phyloP scores from a whole-genome alignment of 2,888 invertebrate genomes.

The Pasiphila rectangulata region DNA sequence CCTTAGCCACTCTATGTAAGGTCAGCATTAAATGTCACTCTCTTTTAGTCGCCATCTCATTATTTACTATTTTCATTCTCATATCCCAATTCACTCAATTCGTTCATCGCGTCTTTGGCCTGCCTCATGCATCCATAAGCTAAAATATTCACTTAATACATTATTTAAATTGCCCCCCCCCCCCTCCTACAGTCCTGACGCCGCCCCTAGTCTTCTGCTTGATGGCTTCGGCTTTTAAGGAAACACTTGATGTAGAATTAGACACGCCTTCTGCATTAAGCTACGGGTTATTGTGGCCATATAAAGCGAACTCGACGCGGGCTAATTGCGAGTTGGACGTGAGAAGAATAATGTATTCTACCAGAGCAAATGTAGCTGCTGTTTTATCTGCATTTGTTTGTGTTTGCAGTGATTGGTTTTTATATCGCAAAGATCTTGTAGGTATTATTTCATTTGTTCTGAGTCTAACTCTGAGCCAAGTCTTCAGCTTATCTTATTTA shows the following conservation, averaged over 20 bases:
- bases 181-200: not conserved
- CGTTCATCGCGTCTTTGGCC: too few species aligned
- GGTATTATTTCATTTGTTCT: too few species aligned
- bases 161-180: not conserved
- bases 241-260: slow-evolving; percentile 57
- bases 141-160: too few species aligned
- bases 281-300: slow-evolving; percentile 50
- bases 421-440: too few species aligned
- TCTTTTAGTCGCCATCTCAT: too few species aligned
- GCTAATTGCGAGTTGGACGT: slow-evolving; percentile 61
- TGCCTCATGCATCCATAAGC: too few species aligned
- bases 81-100: too few species aligned
- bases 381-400: slow-evolving; percentile 29
- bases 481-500: too few species aligned
- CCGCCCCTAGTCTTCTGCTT: slow-evolving; percentile 3
- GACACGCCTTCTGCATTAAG: slow-evolving; percentile 60
- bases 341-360: slow-evolving; percentile 54
- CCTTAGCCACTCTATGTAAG: too few species aligned
- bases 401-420: slow-evolving; percentile 19
- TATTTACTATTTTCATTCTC: too few species aligned
- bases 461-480: too few species aligned
- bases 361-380: slow-evolving; percentile 36
- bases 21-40: too few species aligned
- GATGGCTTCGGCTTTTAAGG: slow-evolving; percentile 36
- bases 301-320: slow-evolving; percentile 46